Evolutionary conservation across 2,888 invertebrate genomes (phyloP), one percentile per base, ranked within the genome.

Genomic region (Dichetophora obliterata): DNA sequence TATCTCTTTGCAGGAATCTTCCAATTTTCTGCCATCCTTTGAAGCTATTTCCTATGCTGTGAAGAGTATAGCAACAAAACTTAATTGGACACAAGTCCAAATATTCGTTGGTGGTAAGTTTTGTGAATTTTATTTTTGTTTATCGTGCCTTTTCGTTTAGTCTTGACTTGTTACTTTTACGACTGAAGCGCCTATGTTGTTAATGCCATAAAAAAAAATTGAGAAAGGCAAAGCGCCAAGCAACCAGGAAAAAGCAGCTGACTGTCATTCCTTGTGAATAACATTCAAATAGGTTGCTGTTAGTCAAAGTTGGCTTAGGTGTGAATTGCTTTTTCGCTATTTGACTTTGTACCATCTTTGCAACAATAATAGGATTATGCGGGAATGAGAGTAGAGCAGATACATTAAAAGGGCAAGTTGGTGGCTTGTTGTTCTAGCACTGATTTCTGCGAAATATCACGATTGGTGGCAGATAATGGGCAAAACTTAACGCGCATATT

Each of bases 61-160:
- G 61, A 85, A 87, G 79, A 89, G 90, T 81, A 87, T 89, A 79
- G 86, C 89, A 78, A 85, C 86, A 74, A 89, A 90, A 84, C 85
- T 89, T 81, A 89, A 90, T 87, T 90, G 89, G 90, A 87, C 89
- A 77, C 87, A 89, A 82, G 89, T 88, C 81, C 86, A 87, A 83
- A 89, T 90, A 82, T 86, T 88, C 81, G 89, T 89, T 79, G 86
- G 89, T 77, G 89, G 89, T 90, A 86, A 88, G 89, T 87, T 57
- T 59, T 59, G n/a, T 19, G 8, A 37, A 11, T 48, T 48, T 68
- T 68, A 31, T 37, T 72, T 59, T 63, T 59, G 27, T 11, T 3
- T 43, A 11, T 14, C 43, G 11, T 43, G 43, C 14, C 14, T 43
- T 43, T 43, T 11, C 11, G 11, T 43, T 14, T 43, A 43, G 43